Base-by-base conservation (phyloP, 2,113 vertebrate species). In the Megalops atlanticus region DNA sequence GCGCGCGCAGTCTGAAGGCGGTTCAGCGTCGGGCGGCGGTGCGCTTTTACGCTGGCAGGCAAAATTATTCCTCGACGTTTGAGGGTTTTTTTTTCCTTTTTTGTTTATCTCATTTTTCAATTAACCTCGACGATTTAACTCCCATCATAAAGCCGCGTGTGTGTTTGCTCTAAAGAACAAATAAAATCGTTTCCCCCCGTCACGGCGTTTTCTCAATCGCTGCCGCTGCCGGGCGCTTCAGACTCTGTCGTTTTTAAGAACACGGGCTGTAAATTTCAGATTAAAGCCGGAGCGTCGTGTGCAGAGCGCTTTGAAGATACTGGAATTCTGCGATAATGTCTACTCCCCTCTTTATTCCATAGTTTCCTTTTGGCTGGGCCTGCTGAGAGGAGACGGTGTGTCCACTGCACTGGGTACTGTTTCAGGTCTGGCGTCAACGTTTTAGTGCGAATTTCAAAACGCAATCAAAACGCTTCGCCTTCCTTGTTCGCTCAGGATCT, bases 101-200 rank as follows among this genome's bases (percentile, higher is more conserved):
- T 96, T 97, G 94, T 98, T 98, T 97, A 97, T 96, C 95, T 90
- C 89, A 92, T 95, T 97, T 98, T 98, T 97, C 96, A 97, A 96
- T 98, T 98, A 98, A 98, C 95, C 95, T 97, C 94, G 89, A 83
- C 78, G 76, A 95, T 97, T 97, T 96, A 95, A 95, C 94, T 96
- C 94, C 92, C 92, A 90, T 95, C 87, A 88, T 93, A 94, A 95
- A 93, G 89, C 88, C 78, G 86, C 88, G 78, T 84, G 82, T 90
- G 91, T 95, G 95, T 96, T 97, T 93, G 92, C 92, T 94, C 91
- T 83, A 88, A 93, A 94, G 90, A 95, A 95, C 92, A 96, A 95
- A 95, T 88, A 93, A 94, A 94, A 92, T 92, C 87, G 84, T 90
- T 76, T 70, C 81, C 85, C 68, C 82, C 82, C 77, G 82, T 79